Evolutionary conservation across 2,113 vertebrate genomes (phyloP).

Genomic region (Channa argus): DNA sequence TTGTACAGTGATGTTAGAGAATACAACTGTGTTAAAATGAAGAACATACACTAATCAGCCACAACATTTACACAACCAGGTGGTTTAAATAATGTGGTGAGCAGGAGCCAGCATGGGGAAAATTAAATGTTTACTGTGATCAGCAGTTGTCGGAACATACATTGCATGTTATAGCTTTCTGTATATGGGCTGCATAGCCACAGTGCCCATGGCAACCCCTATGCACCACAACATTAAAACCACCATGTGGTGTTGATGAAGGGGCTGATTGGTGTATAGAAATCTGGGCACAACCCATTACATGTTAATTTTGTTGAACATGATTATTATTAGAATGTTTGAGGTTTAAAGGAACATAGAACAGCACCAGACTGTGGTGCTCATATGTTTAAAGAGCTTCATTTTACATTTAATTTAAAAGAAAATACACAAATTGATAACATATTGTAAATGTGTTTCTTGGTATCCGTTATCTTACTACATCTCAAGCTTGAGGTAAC

Average conservation of each 20-base stretch:
- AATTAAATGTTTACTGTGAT: too few relatives aligned
- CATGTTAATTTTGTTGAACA: slow-evolving; percentile 43
- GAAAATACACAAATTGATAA: slow-evolving; percentile 58
- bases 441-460: slow-evolving; percentile 53
- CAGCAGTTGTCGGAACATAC: too few relatives aligned
- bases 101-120: too few relatives aligned
- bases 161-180: too few relatives aligned
- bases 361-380: slow-evolving; percentile 52
- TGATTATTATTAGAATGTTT: slow-evolving; percentile 36
- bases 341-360: slow-evolving; percentile 55
- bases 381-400: slow-evolving; percentile 51
- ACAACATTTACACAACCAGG: too few relatives aligned
- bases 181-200: too few relatives aligned
- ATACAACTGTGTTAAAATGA: slow-evolving; percentile 29
- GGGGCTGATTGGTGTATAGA: background rate
- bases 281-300: slow-evolving; percentile 50
- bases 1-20: background rate
- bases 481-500: slow-evolving; percentile 38
- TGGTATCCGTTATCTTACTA: slow-evolving; percentile 51
- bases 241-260: too few relatives aligned
- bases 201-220: too few relatives aligned
- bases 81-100: too few relatives aligned
- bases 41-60: background rate
- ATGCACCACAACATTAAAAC: too few relatives aligned
- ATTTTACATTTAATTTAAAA: slow-evolving; percentile 51